phyloP scores from a whole-genome alignment of 2,888 invertebrate genomes.

The Xylota sylvarum region DNA sequence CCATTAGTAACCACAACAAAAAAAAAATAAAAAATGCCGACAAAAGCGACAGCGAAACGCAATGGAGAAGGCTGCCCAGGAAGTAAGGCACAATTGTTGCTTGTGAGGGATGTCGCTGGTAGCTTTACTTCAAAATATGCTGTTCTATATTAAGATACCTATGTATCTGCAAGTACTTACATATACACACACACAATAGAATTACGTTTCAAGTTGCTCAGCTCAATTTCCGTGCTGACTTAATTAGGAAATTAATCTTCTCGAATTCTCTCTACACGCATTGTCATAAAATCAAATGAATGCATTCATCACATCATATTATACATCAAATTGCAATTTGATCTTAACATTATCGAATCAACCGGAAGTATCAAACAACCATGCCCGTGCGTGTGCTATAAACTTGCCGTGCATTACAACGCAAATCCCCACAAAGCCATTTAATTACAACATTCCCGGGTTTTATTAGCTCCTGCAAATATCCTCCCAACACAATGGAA shows the following conservation, averaged over 20 bases:
- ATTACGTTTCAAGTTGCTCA: background rate
- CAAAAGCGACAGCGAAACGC: no score
- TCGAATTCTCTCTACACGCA: slow-evolving; percentile 30
- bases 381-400: background rate
- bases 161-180: no score
- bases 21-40: no score
- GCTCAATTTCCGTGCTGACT: slow-evolving; percentile 59
- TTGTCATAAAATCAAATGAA: slow-evolving; percentile 62
- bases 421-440: slow-evolving; percentile 76
- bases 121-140: no score
- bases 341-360: slow-evolving; percentile 66
- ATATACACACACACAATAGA: no score
- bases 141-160: background rate
- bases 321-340: slow-evolving; percentile 75
- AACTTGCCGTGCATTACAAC: slow-evolving; percentile 62
- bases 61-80: no score
- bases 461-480: slow-evolving; percentile 71
- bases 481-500: slow-evolving; percentile 45
- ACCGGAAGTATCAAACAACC: slow-evolving; percentile 68
- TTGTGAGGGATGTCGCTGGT: no score
- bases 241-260: slow-evolving; percentile 75
- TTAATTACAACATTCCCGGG: slow-evolving; percentile 76
- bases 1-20: no score
- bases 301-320: slow-evolving; percentile 69
- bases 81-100: background rate